Percentiles rank a stretch among this genome's conserved stretches.
These are phyloP conservation scores for Plecotus auritus DNA, from an alignment of 2,113 vertebrate genomes.

Conservation along the genomic window DNA sequence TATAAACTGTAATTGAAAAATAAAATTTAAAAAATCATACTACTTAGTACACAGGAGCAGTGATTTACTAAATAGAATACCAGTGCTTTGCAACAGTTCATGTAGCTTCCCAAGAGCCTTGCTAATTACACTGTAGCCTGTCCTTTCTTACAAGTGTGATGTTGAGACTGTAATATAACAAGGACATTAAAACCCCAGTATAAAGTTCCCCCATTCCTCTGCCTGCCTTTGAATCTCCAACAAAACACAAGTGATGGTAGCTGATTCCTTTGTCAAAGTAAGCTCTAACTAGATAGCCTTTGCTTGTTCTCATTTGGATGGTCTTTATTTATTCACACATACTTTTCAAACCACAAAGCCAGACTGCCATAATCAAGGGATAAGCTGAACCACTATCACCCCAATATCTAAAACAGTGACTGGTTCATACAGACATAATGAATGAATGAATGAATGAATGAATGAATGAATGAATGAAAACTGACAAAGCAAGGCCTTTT, in stretches of 20 bases:
- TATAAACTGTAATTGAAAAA: not conserved
- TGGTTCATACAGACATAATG: not conserved
- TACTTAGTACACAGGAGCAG: not conserved
- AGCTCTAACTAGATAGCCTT: not conserved
- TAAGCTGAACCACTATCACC: not conserved
- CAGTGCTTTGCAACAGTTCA: not conserved
- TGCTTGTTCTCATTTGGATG: not conserved
- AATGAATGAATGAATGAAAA: not conserved
- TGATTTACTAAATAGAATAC: constrained; percentile 19
- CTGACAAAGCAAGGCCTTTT: too few species aligned
- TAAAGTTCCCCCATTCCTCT: not conserved
- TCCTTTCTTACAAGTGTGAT: not conserved
- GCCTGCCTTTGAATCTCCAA: not conserved
- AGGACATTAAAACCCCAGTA: not conserved
- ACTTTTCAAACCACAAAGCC: not conserved
- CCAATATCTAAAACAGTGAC: not conserved
- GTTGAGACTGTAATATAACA: not conserved
- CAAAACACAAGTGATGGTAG: not conserved
- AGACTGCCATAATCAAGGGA: not conserved
- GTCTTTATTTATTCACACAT: not conserved
- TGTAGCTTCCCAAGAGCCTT: not conserved
- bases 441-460: not conserved
- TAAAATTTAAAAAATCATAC: not conserved
- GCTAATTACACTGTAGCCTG: not conserved
- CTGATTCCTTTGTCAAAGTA: not conserved